Percentiles rank a stretch among this genome's conserved stretches.
Evolutionary conservation across 2,797 vertebrate species (phyloP).

Genomic region (Hydrophis major): DNA sequence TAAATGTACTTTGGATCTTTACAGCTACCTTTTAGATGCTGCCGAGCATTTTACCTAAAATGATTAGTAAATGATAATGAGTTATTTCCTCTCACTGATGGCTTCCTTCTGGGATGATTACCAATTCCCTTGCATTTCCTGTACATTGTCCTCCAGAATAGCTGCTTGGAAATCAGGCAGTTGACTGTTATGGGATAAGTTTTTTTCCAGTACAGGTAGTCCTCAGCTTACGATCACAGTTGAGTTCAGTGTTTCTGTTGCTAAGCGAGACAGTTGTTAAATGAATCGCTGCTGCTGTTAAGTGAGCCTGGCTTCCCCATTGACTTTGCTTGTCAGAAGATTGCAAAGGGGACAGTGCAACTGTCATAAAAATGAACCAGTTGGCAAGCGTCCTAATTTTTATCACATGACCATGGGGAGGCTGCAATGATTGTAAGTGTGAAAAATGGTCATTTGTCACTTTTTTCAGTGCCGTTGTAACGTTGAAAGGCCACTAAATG

Average conservation of each 20-base stretch:
- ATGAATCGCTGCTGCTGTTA: not conserved
- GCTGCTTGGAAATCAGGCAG: not conserved
- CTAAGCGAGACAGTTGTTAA: not conserved
- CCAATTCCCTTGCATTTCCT: not conserved
- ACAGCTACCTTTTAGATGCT: not conserved
- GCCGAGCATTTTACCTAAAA: not conserved
- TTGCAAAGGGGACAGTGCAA: not conserved
- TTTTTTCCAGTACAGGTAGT: not conserved
- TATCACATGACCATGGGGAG: fast-evolving
- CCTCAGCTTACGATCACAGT: not conserved
- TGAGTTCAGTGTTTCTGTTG: not conserved
- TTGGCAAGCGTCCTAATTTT: not conserved
- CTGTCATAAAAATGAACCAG: not conserved
- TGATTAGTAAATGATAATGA: not conserved
- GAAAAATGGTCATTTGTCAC: not conserved
- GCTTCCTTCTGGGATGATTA: not conserved
- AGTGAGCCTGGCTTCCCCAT: not conserved
- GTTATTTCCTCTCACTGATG: not conserved
- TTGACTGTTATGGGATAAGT: not conserved
- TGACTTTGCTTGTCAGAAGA: not conserved
- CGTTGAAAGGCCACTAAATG: not conserved
- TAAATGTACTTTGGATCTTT: not conserved
- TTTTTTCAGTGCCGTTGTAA: not conserved
- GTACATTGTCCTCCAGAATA: not conserved
- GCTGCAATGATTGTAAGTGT: not conserved